Conservation (phyloP, 2,888 invertebrate genomes). For the Cryptus armator region DNA sequence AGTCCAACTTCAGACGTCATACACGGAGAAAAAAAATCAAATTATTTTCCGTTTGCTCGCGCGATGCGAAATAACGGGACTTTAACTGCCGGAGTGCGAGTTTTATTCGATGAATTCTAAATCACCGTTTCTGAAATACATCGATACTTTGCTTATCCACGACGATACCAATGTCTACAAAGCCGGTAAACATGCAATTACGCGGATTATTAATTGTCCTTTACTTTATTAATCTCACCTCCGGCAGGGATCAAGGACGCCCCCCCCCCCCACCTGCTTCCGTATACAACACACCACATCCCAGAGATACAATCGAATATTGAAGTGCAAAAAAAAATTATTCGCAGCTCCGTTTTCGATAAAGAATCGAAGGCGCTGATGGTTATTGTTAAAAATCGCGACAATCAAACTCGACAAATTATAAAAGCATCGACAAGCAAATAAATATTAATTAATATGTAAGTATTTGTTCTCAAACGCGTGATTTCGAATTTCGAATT, state of each 20-base stretch:
- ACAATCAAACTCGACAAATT: not conserved
- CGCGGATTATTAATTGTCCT: not conserved
- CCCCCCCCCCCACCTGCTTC: not conserved
- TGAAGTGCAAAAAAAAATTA: no score
- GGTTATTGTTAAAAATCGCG: not conserved
- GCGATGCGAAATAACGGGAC: slow-evolving; percentile 31
- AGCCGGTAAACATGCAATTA: slow-evolving; percentile 16
- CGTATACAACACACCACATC: not conserved
- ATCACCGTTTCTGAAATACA: slow-evolving; percentile 10
- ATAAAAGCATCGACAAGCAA: not conserved
- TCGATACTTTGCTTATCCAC: not conserved
- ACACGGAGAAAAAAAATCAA: not conserved
- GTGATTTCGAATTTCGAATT: no score
- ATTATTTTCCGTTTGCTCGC: slow-evolving; percentile 2
- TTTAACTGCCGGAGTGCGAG: not conserved
- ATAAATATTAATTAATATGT: no score
- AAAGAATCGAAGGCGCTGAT: no score
- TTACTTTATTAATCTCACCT: slow-evolving; percentile 13
- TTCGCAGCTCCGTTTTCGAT: no score
- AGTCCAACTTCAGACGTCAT: no score
- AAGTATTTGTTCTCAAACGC: no score
- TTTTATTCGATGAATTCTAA: slow-evolving; percentile 8
- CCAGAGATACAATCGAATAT: not conserved
- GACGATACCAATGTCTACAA: not conserved
- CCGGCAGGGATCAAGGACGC: slow-evolving; percentile 2